phyloP scores from a whole-genome alignment of 1,140 invertebrate genomes.

The Tetraneura akinire region DNA sequence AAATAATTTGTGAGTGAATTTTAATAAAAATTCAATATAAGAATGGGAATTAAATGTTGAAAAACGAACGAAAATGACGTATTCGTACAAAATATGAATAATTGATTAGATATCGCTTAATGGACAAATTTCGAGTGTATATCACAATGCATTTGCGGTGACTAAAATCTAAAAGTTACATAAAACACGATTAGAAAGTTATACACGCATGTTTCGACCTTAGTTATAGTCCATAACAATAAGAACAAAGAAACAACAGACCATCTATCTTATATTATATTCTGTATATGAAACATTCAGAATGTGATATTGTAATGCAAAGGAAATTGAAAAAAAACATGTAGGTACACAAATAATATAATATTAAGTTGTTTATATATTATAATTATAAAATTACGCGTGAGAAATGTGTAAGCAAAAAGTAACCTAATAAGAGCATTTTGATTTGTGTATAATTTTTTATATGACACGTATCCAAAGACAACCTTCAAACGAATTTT shows the following conservation, averaged over 20 bases:
- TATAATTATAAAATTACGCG: not conserved
- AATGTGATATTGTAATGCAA: slow-evolving; percentile 6
- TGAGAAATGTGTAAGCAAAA: not conserved
- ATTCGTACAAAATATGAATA: not conserved
- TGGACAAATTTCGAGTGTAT: not conserved
- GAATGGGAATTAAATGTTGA: not conserved
- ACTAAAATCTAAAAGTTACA: not conserved
- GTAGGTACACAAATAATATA: not conserved
- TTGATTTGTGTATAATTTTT: not conserved
- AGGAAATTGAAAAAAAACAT: not conserved
- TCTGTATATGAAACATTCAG: not conserved
- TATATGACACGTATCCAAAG: not conserved
- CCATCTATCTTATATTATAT: too few species aligned
- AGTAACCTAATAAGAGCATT: not conserved
- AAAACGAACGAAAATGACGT: not conserved
- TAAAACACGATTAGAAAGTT: slow-evolving; percentile 23
- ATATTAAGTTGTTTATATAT: too few species aligned
- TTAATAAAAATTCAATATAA: too few species aligned
- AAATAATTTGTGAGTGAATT: too few species aligned
- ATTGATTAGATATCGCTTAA: not conserved
- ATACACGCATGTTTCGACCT: not conserved
- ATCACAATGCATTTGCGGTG: not conserved
- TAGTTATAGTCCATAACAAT: slow-evolving; percentile 22
- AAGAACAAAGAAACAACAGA: slow-evolving; percentile 21
- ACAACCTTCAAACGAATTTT: not conserved